Percentiles rank a stretch among this genome's conserved stretches.
Conservation (phyloP, 2,797 vertebrate species). For the Pantherophis vulpinus region DNA sequence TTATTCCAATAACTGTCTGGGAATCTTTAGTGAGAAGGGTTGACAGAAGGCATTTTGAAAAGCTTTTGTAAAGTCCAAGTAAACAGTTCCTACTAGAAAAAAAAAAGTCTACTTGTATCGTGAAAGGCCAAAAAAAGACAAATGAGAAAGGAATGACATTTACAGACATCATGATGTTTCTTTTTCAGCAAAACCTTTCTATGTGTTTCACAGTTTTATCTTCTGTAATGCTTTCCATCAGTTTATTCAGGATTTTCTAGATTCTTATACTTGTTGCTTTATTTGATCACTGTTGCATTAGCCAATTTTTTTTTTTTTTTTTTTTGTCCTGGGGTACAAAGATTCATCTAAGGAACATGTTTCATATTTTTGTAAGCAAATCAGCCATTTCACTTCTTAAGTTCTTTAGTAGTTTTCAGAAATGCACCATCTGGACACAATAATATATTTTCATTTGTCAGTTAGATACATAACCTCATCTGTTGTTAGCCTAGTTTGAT, state of each 20-base stretch:
- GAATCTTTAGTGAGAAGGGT: neutral
- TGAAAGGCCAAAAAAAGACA: neutral
- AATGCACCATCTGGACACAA: neutral
- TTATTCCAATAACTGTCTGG: neutral
- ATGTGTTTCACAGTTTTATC: neutral
- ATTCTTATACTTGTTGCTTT: neutral
- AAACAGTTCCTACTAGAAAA: neutral
- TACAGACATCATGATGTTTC: neutral
- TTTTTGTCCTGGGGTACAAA: neutral
- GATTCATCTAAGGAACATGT: neutral
- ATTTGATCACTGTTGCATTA: neutral
- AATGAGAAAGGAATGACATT: neutral
- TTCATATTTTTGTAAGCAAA: neutral
- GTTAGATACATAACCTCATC: neutral
- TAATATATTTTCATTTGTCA: neutral
- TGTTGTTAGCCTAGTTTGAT: neutral
- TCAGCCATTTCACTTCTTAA: neutral
- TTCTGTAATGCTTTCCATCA: neutral
- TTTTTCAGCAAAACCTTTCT: neutral
- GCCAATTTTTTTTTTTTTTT: neutral
- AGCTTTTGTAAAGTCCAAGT: neutral
- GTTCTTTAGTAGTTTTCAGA: neutral
- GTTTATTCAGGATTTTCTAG: neutral
- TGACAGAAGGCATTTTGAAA: neutral
- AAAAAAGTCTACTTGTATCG: neutral